Percentiles rank a stretch among this genome's conserved stretches.
Evolutionary conservation across 1,140 invertebrate species (phyloP).

Genomic region (Rhagoletis zephyria): DNA sequence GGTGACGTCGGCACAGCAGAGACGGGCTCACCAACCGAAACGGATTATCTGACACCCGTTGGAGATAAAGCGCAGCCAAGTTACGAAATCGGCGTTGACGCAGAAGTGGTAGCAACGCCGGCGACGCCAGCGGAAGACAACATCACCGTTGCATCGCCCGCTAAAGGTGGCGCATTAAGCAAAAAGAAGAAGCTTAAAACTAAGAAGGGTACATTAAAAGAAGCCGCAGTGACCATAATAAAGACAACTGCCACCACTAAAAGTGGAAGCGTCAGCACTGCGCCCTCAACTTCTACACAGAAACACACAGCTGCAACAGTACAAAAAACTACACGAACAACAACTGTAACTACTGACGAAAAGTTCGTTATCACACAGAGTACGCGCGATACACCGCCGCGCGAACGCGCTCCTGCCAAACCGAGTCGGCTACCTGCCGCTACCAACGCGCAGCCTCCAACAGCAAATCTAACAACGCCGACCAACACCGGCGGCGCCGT

Average conservation of each 20-base stretch:
- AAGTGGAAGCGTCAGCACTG: constrained; percentile 39
- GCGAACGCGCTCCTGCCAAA: constrained; percentile 69
- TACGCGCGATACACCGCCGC: constrained; percentile 67
- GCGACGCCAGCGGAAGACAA: constrained; percentile 4
- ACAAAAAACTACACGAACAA: constrained; percentile 46
- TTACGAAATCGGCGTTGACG: background rate
- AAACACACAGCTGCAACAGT: constrained; percentile 50
- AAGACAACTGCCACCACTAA: constrained; percentile 43
- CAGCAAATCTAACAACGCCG: background rate
- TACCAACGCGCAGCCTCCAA: constrained; percentile 10
- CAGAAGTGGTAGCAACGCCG: background rate
- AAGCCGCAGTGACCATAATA: constrained; percentile 50
- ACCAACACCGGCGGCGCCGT: constrained; percentile 32
- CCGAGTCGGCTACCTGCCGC: constrained; percentile 62
- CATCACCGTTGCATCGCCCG: background rate
- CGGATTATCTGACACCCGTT: constrained; percentile 68
- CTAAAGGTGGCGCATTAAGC: background rate
- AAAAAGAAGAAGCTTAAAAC: constrained; percentile 55
- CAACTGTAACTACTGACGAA: constrained; percentile 60
- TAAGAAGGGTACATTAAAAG: constrained; percentile 55
- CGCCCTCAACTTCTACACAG: background rate
- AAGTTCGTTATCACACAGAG: constrained; percentile 71
- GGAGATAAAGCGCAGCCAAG: constrained; percentile 30
- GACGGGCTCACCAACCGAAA: constrained; percentile 60
- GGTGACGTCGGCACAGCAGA: constrained; percentile 37